Base-by-base conservation (phyloP, 2,113 vertebrate genomes). In the Mormyrus lacerda region DNA sequence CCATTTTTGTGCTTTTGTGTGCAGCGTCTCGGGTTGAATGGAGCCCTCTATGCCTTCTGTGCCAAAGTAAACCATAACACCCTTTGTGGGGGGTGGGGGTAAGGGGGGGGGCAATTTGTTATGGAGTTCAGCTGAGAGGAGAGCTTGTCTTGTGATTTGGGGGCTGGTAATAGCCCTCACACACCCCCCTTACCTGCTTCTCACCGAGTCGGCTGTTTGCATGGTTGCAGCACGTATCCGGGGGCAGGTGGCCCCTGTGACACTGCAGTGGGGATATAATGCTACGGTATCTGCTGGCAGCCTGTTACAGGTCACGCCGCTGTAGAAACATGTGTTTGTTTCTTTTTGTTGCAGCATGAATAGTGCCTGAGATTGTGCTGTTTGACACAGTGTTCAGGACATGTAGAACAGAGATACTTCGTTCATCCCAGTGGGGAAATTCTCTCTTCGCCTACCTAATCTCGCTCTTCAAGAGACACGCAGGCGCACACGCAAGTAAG, bases 1-100 rank as follows among this genome's bases (percentile, higher is more conserved):
- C 93, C 89, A 91, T 51, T 42, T 48, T 55, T 90, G 85, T 21
- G 45, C 31, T 51, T 88, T 82, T 61, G 89, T 48, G 31, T 19
- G 87, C 27, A 21, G n/a, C 21, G 27, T 44, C 89, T 13, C 1
- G 5, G 58, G 87, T 55, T 89, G 31, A 86, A n/a, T 35, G 58
- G 73, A n/a, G 47, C 79, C 53, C 21, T 86, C 50, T 85, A 61
- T 88, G 27, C 58, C 53, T 85, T 88, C 73, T 35, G 58, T 47
- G 73, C 83, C 44, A 47, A 65, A 27, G 53, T 61, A 76, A 85
- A 89, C 44, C 45, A 85, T 82, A 76, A 50, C 45, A 21, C 83
- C 55, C 87, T 89, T 88, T 65, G 79, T 90, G 47, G n/a, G 31
- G 13, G 69, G 69, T 21, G 85, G 87, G n/a, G n/a, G n/a, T n/a